Base-by-base conservation (phyloP, 2,797 vertebrate species). In the Aeoliscus strigatus region DNA sequence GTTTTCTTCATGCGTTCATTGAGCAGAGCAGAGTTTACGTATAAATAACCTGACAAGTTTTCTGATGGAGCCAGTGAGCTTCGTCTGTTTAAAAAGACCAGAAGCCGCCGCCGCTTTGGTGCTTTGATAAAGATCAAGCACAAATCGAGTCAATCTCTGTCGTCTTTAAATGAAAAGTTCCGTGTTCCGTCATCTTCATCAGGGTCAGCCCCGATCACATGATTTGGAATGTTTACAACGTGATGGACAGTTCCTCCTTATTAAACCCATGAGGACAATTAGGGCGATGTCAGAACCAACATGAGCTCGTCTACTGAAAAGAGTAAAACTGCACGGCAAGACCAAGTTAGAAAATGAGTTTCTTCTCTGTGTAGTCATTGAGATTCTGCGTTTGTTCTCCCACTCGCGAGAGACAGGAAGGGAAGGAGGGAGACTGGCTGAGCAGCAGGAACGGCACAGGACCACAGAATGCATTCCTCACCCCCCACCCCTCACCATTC, bases 371-470 rank as follows among this genome's bases (percentile, higher is more conserved):
- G n/a, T n/a, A n/a, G 77, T 88, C 79, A 87, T 87, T 88, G 70
- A 84, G 47, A 89, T 88, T 80, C 86, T 70, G 69, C n/a, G 64
- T 79, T 78, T 72, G 75, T 81, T 74, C 83, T 85, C 77, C 78
- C 64, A 78, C 77, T 75, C 66, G 61, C 50, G 23, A 70, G 66
- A 70, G 57, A 66, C 59, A 13, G 71, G 70, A 62, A 69, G 70
- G 44, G 58, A 51, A 39, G 55, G 43, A 55, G 29, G 27, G 39
- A 45, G 73, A 39, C 65, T 63, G 41, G 39, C 51, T 62, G 63
- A 73, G 60, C 61, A 37, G 51, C 55, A 43, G 49, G 32, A 72
- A 61, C 59, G 73, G 73, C 61, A 68, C 34, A 64, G 54, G 51
- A 70, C 60, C 70, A 58, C 56, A 49, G 58, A 69, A 60, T 4